These are phyloP conservation scores for Heteronetta atricapilla DNA, from an alignment of 2,113 vertebrate species.

Conservation along the genomic window DNA sequence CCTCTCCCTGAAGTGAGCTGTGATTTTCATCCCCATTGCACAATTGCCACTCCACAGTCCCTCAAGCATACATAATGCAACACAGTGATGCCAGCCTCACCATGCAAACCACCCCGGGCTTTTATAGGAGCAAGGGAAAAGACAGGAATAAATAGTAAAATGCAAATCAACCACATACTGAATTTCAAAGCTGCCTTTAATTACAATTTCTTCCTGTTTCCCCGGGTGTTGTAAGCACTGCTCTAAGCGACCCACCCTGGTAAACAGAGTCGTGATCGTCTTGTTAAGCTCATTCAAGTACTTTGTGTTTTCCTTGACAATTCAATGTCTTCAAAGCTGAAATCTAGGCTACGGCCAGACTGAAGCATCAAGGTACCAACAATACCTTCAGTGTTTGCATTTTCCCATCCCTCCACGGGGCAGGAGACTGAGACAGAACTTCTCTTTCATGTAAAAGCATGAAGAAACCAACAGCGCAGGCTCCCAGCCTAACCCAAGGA, in stretches of 20 bases:
- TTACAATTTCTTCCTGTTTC: slow-evolving; percentile 42
- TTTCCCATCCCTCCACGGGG: background rate
- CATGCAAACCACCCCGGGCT: slow-evolving; percentile 16
- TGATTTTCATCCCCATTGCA: slow-evolving; percentile 44
- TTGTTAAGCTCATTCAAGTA: background rate
- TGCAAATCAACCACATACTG: slow-evolving; percentile 24
- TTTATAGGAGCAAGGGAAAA: background rate
- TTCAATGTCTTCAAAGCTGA: background rate
- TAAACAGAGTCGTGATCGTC: slow-evolving; percentile 5
- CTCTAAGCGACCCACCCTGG: slow-evolving; percentile 18
- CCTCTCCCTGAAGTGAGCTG: background rate
- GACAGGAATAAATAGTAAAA: background rate
- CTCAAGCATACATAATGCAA: slow-evolving; percentile 22
- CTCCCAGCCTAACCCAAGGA: background rate
- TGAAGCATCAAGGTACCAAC: background rate
- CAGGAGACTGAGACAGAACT: background rate
- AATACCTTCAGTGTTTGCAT: background rate
- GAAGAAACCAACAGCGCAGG: background rate
- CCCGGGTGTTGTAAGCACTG: background rate
- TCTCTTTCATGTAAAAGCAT: background rate
- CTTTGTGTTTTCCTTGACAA: background rate
- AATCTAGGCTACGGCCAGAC: background rate
- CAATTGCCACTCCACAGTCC: background rate
- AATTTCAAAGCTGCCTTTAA: slow-evolving; percentile 50
- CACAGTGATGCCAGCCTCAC: background rate